These are phyloP conservation scores for Aphidius ervi DNA, from an alignment of 1,140 invertebrate species.

Conservation along the genomic window DNA sequence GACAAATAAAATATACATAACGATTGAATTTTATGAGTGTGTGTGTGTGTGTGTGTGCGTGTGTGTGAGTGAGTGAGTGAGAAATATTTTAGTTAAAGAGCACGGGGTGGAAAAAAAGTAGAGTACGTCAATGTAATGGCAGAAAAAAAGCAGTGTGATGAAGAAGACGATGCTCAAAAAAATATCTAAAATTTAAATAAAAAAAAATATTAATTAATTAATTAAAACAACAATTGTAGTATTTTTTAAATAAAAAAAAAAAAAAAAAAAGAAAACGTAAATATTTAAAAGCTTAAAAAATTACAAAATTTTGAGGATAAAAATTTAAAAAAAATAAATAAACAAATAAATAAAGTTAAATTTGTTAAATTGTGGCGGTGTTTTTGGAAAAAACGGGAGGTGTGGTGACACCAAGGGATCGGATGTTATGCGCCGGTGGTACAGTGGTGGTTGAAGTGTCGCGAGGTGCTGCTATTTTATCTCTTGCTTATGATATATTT, in stretches of 20 bases:
- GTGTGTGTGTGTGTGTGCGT: constrained; percentile 22
- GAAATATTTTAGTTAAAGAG: constrained; percentile 4
- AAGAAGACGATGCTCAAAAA: neutral
- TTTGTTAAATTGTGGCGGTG: constrained; percentile 16
- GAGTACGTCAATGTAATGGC: constrained; percentile 12
- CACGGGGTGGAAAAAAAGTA: constrained; percentile 11
- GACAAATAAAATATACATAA: too few relatives aligned
- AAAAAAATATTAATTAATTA: neutral
- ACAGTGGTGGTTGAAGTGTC: constrained; percentile 38
- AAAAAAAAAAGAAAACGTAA: neutral
- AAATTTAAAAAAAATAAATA: too few relatives aligned
- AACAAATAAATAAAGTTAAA: neutral
- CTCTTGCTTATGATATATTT: too few relatives aligned
- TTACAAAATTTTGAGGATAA: too few relatives aligned
- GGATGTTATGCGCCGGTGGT: constrained; percentile 40
- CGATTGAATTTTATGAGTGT: neutral
- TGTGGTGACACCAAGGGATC: constrained; percentile 17
- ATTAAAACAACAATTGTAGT: neutral
- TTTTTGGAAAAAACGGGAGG: constrained; percentile 8
- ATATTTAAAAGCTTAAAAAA: too few relatives aligned
- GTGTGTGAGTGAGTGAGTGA: constrained; percentile 28
- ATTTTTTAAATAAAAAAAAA: neutral
- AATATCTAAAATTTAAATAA: neutral
- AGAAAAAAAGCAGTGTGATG: neutral
- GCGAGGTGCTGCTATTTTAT: constrained; percentile 2